These are phyloP conservation scores for Lasioglossum lativentre DNA, from an alignment of 2,888 invertebrate genomes.

Conservation along the genomic window DNA sequence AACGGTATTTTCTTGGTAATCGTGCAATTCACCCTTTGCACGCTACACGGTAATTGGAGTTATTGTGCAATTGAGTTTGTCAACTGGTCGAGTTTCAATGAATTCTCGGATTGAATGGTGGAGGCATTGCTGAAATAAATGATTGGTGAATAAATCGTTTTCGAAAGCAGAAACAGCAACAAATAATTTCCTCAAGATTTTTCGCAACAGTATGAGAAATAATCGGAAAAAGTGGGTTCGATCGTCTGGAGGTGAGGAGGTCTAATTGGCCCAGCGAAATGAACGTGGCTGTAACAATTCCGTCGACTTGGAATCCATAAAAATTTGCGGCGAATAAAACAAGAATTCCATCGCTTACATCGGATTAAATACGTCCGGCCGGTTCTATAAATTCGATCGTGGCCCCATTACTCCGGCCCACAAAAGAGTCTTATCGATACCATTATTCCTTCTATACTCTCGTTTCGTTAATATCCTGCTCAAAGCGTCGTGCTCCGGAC, in stretches of 20 bases:
- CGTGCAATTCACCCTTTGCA: not conserved
- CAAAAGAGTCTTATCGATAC: slow-evolving; percentile 54
- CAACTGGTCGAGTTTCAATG: not conserved
- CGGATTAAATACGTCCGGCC: not conserved
- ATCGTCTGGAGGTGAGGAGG: not conserved
- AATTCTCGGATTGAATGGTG: not conserved
- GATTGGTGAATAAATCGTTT: too few relatives aligned
- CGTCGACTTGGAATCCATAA: not conserved
- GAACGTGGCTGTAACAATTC: not conserved
- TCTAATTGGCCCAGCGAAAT: not conserved
- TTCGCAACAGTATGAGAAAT: too few relatives aligned
- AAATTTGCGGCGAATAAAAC: not conserved
- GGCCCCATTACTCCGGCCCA: slow-evolving; percentile 29
- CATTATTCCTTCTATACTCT: slow-evolving; percentile 31
- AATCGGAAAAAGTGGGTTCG: not conserved
- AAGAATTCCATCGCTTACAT: not conserved
- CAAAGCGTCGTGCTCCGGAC: not conserved
- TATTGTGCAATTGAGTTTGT: not conserved
- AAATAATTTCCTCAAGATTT: not conserved
- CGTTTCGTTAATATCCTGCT: slow-evolving; percentile 38
- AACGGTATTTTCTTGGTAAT: not conserved
- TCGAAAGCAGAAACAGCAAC: too few relatives aligned
- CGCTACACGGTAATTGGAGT: not conserved
- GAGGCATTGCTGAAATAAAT: too few relatives aligned
- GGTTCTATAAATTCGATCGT: not conserved